Conservation (phyloP, 2,797 vertebrate species). For the Geotrypetes seraphini region DNA sequence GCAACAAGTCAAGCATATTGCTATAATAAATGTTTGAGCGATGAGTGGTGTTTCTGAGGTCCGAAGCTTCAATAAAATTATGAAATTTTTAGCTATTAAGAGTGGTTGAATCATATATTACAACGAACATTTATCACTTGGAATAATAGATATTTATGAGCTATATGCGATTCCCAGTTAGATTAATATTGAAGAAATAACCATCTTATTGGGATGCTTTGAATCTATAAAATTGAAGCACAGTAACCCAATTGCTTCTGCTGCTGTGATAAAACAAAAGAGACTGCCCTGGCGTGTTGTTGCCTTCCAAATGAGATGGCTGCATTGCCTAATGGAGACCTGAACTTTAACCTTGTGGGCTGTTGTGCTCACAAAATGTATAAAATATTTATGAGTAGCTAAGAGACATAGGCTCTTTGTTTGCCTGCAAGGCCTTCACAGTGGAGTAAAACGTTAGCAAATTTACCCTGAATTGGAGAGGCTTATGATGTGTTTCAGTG, state of each 20-base stretch:
- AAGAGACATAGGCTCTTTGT: conserved; percentile 21
- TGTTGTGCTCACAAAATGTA: conserved; percentile 31
- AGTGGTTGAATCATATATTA: no score
- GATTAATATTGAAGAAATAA: no score
- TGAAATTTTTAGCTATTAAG: no score
- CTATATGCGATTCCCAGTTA: no score
- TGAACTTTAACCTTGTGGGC: conserved; percentile 30
- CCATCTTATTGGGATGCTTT: no score
- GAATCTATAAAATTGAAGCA: no score
- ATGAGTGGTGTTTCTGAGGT: no score
- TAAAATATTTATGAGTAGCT: conserved; percentile 36
- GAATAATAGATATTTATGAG: no score
- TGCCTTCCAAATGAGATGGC: conserved; percentile 20
- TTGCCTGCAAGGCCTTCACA: conserved; percentile 14
- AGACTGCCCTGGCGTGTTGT: conserved; percentile 27
- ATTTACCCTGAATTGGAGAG: neutral
- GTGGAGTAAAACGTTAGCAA: conserved; percentile 5
- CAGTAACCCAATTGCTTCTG: conserved; percentile 8
- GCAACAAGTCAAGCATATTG: no score
- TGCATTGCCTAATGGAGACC: conserved; percentile 12
- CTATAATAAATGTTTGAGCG: no score
- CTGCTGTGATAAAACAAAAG: conserved; percentile 29
- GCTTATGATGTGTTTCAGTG: conserved; percentile 14
- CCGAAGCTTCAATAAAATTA: no score
- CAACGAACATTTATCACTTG: no score